Evolutionary conservation across 2,113 vertebrate species (phyloP).

Genomic region (Hippopotamus amphibius): DNA sequence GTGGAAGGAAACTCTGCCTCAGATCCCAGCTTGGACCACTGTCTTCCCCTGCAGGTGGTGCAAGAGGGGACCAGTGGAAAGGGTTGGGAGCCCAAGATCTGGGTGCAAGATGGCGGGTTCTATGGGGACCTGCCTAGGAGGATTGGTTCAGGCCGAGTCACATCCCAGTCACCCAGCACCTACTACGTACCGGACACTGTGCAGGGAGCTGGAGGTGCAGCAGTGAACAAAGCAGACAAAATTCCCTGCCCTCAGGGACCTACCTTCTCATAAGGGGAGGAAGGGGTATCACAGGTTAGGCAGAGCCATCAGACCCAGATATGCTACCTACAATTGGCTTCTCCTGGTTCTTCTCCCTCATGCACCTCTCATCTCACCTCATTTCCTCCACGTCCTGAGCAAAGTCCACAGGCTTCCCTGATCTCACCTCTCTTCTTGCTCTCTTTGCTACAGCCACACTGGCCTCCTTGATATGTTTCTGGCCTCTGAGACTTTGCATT

Average conservation of each 20-base stretch:
- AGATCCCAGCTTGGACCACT: neutral
- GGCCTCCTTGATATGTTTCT: neutral
- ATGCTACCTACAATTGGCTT: fast-evolving
- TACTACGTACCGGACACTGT: neutral
- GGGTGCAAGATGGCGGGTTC: neutral
- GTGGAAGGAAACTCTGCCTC: neutral
- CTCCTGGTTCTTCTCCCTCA: neutral
- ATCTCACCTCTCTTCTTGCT: neutral
- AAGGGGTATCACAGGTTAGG: neutral
- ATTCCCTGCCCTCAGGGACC: neutral
- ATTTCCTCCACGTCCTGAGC: neutral
- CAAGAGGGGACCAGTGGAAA: neutral
- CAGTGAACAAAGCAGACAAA: neutral
- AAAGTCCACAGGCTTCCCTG: neutral
- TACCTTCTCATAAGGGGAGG: neutral
- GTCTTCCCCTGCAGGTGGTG: neutral
- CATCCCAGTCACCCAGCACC: neutral
- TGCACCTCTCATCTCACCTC: neutral
- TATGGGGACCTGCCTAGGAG: neutral
- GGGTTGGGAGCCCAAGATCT: neutral
- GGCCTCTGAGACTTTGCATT: neutral
- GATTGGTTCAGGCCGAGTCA: neutral
- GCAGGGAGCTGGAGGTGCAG: neutral
- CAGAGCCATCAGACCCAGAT: neutral
- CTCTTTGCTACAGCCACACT: neutral